Percentiles rank a stretch among this genome's conserved stretches.
phyloP scores from a whole-genome alignment of 2,113 vertebrate genomes.

The Patagioenas fasciata region DNA sequence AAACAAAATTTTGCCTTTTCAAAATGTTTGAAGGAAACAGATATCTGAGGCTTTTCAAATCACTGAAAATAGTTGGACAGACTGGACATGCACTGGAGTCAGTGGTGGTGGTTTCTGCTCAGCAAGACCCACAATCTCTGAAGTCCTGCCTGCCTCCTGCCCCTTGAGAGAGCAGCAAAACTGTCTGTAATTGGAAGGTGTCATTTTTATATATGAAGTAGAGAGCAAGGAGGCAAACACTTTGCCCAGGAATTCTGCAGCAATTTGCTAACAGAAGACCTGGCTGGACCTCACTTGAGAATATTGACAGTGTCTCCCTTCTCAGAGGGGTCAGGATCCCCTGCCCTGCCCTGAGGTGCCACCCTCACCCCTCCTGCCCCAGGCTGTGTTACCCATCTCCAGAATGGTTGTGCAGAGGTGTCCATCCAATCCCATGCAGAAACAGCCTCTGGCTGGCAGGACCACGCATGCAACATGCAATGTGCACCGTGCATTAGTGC shows the following conservation, averaged over 20 bases:
- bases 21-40: not conserved
- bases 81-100: not conserved
- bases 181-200: not conserved
- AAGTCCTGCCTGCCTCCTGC: not conserved
- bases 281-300: not conserved
- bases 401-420: not conserved
- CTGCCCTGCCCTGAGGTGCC: not conserved
- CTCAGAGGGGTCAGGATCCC: not conserved
- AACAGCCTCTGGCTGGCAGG: not conserved
- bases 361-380: accelerated
- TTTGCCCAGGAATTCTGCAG: not conserved
- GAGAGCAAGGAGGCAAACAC: not conserved
- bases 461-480: accelerated
- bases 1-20: not conserved
- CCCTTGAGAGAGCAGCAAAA: not conserved
- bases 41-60: not conserved
- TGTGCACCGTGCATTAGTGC: not conserved
- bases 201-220: not conserved
- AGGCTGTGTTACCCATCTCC: not conserved
- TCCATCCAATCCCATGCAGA: accelerated
- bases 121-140: accelerated
- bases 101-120: not conserved
- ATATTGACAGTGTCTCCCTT: not conserved
- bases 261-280: not conserved
- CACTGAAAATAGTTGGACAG: not conserved